These are phyloP conservation scores for Tyto alba DNA, from an alignment of 2,113 vertebrate genomes.

Conservation along the genomic window DNA sequence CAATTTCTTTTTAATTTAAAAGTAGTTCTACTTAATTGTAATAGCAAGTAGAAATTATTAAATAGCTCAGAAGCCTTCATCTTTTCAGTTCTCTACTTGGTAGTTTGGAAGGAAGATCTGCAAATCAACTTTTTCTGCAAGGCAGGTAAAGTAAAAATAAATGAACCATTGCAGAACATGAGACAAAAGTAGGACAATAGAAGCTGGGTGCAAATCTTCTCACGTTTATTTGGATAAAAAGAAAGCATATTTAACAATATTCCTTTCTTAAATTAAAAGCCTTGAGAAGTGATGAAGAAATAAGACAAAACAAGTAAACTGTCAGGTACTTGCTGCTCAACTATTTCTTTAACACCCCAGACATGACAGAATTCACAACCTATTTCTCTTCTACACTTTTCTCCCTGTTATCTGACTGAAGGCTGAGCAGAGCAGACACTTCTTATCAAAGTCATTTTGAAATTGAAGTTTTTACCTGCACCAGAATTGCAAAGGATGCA, in stretches of 20 bases:
- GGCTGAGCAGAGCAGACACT: background rate
- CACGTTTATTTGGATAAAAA: background rate
- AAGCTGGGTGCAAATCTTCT: background rate
- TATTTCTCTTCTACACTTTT: background rate
- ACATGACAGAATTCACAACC: background rate
- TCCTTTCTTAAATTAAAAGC: background rate
- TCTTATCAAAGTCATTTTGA: background rate
- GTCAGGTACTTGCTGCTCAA: background rate
- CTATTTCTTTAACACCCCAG: background rate
- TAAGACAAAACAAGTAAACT: background rate
- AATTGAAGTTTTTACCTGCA: background rate
- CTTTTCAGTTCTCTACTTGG: background rate
- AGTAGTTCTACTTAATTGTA: constrained; percentile 22
- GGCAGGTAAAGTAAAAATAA: background rate
- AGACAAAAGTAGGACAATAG: background rate
- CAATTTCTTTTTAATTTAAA: constrained; percentile 30
- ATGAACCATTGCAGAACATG: background rate
- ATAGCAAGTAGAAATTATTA: constrained; percentile 38
- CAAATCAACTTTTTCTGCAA: background rate
- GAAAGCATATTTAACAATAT: background rate
- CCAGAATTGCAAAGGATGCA: background rate
- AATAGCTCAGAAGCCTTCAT: background rate
- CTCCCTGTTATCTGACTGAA: background rate
- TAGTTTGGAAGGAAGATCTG: background rate
- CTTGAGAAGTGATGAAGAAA: background rate